Conservation (phyloP, 2,888 invertebrate genomes). For the Acanthococcus lagerstroemiae region DNA sequence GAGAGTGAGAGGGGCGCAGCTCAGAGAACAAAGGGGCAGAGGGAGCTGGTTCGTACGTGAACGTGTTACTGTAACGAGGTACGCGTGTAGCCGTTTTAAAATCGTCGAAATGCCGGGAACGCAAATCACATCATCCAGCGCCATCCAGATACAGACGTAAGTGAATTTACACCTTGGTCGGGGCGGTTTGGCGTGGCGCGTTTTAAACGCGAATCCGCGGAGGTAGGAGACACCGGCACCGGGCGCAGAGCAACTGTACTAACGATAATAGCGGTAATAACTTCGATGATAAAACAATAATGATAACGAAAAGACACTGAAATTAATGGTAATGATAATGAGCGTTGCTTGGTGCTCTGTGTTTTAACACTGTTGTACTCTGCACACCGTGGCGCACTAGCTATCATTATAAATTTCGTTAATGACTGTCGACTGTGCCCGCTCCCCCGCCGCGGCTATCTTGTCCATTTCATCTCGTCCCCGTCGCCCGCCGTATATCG, state of each 20-base stretch:
- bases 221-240: not conserved
- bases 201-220: not conserved
- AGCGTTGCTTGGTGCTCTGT: constrained; percentile 23
- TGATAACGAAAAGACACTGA: constrained; percentile 30
- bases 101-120: not conserved
- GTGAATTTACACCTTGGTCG: constrained; percentile 17
- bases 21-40: not conserved
- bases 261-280: constrained; percentile 30
- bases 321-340: constrained; percentile 30
- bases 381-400: not conserved
- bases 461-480: constrained; percentile 3
- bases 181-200: not conserved
- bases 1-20: not conserved
- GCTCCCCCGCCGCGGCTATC: not conserved
- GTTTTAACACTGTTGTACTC: constrained; percentile 6
- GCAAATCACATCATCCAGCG: constrained; percentile 10
- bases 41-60: constrained; percentile 12
- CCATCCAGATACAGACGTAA: constrained; percentile 5
- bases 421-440: constrained; percentile 26
- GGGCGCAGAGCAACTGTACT: constrained; percentile 11
- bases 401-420: constrained; percentile 30
- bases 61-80: constrained; percentile 12
- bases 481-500: not conserved
- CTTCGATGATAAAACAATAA: constrained; percentile 30
- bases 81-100: constrained; percentile 13